These are phyloP conservation scores for Euthynnus affinis DNA, from an alignment of 2,797 vertebrate genomes.

Conservation along the genomic window DNA sequence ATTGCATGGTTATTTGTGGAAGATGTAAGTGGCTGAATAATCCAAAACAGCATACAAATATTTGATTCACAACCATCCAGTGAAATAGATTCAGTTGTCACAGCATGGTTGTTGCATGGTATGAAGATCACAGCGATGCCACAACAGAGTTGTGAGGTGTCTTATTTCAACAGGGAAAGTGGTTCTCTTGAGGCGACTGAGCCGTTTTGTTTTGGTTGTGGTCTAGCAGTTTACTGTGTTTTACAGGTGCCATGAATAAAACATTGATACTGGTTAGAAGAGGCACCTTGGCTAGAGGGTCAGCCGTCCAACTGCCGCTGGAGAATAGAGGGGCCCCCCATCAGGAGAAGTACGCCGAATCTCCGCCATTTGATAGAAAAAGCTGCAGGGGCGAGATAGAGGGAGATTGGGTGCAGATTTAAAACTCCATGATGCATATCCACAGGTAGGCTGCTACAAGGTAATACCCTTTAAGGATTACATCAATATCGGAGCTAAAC, in stretches of 20 bases:
- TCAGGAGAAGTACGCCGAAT: conserved; percentile 69
- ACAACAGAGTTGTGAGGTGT: conserved; percentile 58
- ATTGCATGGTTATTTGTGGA: neutral
- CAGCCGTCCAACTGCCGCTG: conserved; percentile 66
- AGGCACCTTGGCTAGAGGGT: conserved; percentile 75
- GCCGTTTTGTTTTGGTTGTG: conserved; percentile 73
- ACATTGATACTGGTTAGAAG: conserved; percentile 66
- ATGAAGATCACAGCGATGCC: conserved; percentile 44
- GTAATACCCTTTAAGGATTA: conserved; percentile 78
- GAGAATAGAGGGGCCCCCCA: conserved; percentile 67
- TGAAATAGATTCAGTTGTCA: conserved; percentile 51
- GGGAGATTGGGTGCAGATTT: conserved; percentile 70
- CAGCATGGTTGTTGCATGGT: conserved; percentile 37
- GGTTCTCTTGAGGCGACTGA: conserved; percentile 65
- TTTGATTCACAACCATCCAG: conserved; percentile 29
- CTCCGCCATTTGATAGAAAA: conserved; percentile 75
- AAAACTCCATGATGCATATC: conserved; percentile 74
- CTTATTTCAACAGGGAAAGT: conserved; percentile 62
- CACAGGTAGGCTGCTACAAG: conserved; percentile 66
- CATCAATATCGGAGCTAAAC: conserved; percentile 77
- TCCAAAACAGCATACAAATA: neutral
- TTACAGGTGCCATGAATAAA: conserved; percentile 79
- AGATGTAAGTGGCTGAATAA: conserved; percentile 20
- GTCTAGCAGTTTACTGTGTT: conserved; percentile 63
- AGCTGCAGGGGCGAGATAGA: conserved; percentile 72